Evolutionary conservation across 2,888 invertebrate genomes (phyloP).

Genomic region (Cephus sareptanus): DNA sequence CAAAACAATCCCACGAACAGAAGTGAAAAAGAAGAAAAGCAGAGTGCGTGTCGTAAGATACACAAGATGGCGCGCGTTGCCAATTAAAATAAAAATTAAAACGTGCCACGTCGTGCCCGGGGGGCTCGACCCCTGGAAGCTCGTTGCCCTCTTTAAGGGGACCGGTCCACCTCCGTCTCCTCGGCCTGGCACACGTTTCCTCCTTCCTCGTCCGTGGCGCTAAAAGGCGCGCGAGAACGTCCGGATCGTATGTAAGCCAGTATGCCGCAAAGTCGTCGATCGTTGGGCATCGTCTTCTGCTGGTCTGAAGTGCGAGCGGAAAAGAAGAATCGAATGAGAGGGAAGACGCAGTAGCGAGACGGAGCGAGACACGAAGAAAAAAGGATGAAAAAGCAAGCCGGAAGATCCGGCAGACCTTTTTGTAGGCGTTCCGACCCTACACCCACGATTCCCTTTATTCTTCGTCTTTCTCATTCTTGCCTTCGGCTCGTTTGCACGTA

Average conservation of each 20-base stretch:
- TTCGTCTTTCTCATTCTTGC: slow-evolving; percentile 21
- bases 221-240: background rate
- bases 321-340: background rate
- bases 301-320: background rate
- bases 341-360: background rate
- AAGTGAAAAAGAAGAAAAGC: background rate
- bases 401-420: slow-evolving; percentile 6
- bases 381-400: background rate
- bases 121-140: slow-evolving; percentile 18
- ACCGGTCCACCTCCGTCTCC: background rate
- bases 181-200: background rate
- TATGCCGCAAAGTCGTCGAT: background rate
- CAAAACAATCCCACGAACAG: background rate
- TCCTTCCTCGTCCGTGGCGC: background rate
- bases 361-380: background rate
- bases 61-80: background rate
- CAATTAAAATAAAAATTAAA: slow-evolving; percentile 32
- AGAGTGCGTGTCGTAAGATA: background rate
- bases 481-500: slow-evolving; percentile 10
- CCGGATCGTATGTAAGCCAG: background rate
- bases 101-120: slow-evolving; percentile 22
- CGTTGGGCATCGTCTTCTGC: background rate
- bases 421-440: background rate
- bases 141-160: slow-evolving; percentile 32
- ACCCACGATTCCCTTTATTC: slow-evolving; percentile 17